Evolutionary conservation across 2,888 invertebrate species (phyloP).

Genomic region (Hemaris fuciformis): DNA sequence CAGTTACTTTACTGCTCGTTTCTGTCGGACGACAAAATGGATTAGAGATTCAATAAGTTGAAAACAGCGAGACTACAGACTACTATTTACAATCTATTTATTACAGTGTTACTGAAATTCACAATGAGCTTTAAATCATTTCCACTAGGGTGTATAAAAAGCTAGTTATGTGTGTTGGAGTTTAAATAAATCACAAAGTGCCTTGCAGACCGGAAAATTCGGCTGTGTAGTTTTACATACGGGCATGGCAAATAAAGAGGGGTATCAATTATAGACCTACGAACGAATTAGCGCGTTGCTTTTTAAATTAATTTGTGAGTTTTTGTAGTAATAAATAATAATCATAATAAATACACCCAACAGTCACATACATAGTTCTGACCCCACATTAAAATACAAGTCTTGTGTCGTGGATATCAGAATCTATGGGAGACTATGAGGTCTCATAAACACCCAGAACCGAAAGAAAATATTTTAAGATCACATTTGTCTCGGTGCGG

Average conservation of each 20-base stretch:
- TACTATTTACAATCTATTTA: background rate
- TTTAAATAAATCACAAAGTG: slow-evolving; percentile 69
- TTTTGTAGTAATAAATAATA: background rate
- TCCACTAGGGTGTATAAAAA: slow-evolving; percentile 5
- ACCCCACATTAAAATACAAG: no score
- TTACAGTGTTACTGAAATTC: background rate
- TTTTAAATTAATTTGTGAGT: background rate
- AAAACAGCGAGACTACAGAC: no score
- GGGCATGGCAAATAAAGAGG: slow-evolving; percentile 58
- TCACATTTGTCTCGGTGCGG: no score
- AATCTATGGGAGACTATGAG: no score
- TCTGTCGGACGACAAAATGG: no score
- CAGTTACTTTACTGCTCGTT: no score
- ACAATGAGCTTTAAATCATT: background rate
- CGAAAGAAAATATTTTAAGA: no score
- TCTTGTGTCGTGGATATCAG: no score
- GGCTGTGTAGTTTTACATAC: slow-evolving; percentile 68
- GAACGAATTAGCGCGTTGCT: slow-evolving; percentile 22
- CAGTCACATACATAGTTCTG: no score
- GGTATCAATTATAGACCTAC: slow-evolving; percentile 33
- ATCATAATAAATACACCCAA: no score
- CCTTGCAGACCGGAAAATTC: slow-evolving; percentile 72
- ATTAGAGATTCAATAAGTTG: no score
- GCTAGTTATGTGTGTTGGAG: slow-evolving; percentile 35
- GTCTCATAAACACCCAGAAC: no score